Evolutionary conservation across 1,140 invertebrate species (phyloP).

Genomic region (Anoplolepis gracilipes): DNA sequence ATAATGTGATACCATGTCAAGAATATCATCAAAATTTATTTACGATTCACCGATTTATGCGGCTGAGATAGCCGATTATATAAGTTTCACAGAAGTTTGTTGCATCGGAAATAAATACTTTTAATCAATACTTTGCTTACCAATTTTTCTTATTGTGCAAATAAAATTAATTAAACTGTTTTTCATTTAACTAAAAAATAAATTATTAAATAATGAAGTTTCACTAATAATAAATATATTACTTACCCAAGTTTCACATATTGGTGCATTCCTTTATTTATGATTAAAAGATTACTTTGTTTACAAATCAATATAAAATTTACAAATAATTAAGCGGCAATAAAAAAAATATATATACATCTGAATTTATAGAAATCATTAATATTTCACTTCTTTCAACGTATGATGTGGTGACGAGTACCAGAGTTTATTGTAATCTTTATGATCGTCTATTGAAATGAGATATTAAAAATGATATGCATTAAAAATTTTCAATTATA

Average conservation of each 20-base stretch:
- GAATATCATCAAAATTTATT: slow-evolving; percentile 28
- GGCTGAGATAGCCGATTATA: neutral
- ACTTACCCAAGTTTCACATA: slow-evolving; percentile 73
- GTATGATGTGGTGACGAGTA: neutral
- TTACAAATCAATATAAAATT: neutral
- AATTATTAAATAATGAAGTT: neutral
- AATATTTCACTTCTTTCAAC: neutral
- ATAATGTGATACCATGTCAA: slow-evolving; percentile 34
- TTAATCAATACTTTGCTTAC: neutral
- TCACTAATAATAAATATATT: neutral
- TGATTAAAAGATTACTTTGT: slow-evolving; percentile 5
- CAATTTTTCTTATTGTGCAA: neutral
- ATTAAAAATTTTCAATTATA: slow-evolving; percentile 1
- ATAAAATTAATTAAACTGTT: neutral
- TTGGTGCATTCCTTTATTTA: slow-evolving; percentile 66
- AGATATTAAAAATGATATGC: neutral
- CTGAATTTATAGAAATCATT: neutral
- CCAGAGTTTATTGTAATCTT: slow-evolving; percentile 7
- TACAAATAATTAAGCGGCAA: neutral
- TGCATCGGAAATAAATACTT: slow-evolving; percentile 12
- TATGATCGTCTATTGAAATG: neutral
- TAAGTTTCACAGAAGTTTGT: neutral
- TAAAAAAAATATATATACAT: neutral
- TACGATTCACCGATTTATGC: neutral
- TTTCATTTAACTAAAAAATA: neutral